Evolutionary conservation across 2,113 vertebrate species (phyloP).

Genomic region (Larimichthys crocea): DNA sequence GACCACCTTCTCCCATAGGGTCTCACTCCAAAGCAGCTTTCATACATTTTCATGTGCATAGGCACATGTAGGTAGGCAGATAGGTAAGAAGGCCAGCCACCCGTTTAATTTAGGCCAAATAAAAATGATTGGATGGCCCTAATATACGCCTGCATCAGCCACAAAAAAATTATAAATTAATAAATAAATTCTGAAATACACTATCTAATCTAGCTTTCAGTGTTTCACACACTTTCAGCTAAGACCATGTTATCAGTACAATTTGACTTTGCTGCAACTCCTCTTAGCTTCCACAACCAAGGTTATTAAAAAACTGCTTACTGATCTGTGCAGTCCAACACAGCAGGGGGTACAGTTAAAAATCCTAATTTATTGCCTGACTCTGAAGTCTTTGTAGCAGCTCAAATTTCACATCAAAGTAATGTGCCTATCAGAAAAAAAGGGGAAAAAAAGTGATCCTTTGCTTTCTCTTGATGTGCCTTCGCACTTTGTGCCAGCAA

Average conservation of each 20-base stretch:
- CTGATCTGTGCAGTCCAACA: constrained; percentile 1
- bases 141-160: no score
- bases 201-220: not conserved
- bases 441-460: not conserved
- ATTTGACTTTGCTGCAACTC: constrained; percentile 13
- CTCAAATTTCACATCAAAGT: constrained; percentile 18
- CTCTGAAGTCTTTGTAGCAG: constrained; percentile 2
- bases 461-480: not conserved
- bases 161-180: not conserved
- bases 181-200: no score
- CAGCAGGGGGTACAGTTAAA: constrained; percentile 6
- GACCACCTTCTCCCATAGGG: no score
- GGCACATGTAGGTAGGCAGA: no score
- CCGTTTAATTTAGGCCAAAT: no score
- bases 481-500: not conserved
- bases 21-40: no score
- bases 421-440: not conserved
- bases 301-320: constrained; percentile 33
- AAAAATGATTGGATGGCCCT: no score
- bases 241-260: not conserved
- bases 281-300: constrained; percentile 1
- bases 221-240: not conserved
- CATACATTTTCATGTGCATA: no score
- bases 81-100: no score
- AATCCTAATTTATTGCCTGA: not conserved